phyloP scores from a whole-genome alignment of 2,888 invertebrate genomes.

The Mycalesis mineus region DNA sequence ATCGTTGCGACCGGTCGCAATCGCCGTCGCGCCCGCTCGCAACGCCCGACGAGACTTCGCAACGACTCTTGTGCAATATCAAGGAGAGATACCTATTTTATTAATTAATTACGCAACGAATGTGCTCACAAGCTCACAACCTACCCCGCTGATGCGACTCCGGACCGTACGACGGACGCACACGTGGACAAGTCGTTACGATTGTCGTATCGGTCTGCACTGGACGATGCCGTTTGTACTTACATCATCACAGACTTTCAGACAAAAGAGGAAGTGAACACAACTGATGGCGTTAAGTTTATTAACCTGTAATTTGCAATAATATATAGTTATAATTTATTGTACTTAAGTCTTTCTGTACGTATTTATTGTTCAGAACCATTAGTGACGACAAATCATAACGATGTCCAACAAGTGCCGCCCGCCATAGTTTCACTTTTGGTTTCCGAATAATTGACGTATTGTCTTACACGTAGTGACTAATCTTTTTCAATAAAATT shows the following conservation, averaged over 20 bases:
- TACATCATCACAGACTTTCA: too few species aligned
- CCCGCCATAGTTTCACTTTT: conserved; percentile 7
- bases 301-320: too few species aligned
- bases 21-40: neutral
- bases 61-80: conserved; percentile 5
- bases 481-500: conserved; percentile 64
- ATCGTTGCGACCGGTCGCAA: neutral
- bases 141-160: conserved; percentile 13
- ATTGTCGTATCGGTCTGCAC: neutral
- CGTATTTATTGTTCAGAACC: neutral
- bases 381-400: neutral
- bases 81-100: neutral
- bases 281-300: too few species aligned
- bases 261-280: too few species aligned
- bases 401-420: neutral
- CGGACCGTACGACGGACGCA: neutral
- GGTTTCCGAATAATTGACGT: conserved; percentile 65
- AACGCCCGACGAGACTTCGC: neutral
- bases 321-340: too few species aligned
- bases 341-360: too few species aligned
- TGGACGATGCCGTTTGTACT: too few species aligned
- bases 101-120: neutral
- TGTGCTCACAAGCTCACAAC: conserved; percentile 5
- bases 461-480: conserved; percentile 68
- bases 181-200: neutral